A percentile compares a stretch with the other conserved stretches of the same genome.
Conservation (phyloP, 2,888 invertebrate genomes). For the Hoplodrina ambigua region DNA sequence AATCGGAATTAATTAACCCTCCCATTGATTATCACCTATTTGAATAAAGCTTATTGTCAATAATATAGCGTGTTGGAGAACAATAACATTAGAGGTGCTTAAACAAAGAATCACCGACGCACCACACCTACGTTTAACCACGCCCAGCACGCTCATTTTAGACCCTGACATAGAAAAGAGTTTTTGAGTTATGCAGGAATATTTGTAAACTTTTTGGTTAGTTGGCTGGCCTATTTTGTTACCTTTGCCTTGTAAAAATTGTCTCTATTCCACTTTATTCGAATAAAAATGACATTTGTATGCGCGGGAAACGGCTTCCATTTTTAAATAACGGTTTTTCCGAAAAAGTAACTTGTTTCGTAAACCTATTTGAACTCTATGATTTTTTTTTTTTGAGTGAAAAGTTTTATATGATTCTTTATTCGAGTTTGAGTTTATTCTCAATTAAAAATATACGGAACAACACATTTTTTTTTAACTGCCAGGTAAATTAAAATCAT, state of each 20-base stretch:
- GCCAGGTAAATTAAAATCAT: conserved; percentile 43
- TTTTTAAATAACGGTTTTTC: neutral
- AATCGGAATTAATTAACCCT: conserved; percentile 36
- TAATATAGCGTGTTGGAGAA: conserved; percentile 59
- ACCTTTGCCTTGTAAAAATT: conserved; percentile 17
- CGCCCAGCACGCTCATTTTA: conserved; percentile 63
- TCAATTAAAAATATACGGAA: conserved; percentile 34
- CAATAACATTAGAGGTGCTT: conserved; percentile 58
- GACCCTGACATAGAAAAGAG: conserved; percentile 70
- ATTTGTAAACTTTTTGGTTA: conserved; percentile 45
- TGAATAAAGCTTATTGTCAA: conserved; percentile 54
- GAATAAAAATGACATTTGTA: conserved; percentile 13
- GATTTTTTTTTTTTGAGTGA: no score
- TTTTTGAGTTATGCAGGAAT: conserved; percentile 59
- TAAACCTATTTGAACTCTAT: no score
- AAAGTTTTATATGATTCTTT: no score
- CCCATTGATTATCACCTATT: conserved; percentile 46
- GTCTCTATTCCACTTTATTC: conserved; percentile 3
- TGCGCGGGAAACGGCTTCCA: conserved; percentile 19
- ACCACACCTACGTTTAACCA: conserved; percentile 61
- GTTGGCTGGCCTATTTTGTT: conserved; percentile 29
- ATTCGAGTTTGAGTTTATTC: no score
- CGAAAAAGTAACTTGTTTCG: neutral
- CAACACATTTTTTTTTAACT: neutral
- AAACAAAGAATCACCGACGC: conserved; percentile 64